Conservation (phyloP, 2,113 vertebrate species). For the Hemichromis elongatus region DNA sequence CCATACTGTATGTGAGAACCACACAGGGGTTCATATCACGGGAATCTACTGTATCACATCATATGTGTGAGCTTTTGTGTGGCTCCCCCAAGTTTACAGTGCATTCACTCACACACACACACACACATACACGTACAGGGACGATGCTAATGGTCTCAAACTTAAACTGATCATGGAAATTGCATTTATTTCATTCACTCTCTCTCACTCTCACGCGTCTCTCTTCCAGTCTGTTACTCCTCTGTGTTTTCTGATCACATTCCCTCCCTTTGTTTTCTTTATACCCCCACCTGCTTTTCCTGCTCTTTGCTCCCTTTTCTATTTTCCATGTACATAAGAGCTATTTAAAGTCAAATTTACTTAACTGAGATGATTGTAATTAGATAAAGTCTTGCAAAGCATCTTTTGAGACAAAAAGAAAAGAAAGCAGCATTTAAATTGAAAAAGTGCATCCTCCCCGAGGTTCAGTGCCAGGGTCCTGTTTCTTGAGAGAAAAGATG, state of each 20-base stretch:
- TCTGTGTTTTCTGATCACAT: background rate
- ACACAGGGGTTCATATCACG: background rate
- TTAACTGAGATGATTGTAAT: background rate
- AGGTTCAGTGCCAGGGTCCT: background rate
- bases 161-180: conserved; percentile 55
- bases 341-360: background rate
- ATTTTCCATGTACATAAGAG: background rate
- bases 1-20: background rate
- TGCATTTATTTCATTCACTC: conserved; percentile 48
- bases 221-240: background rate
- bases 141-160: conserved; percentile 21
- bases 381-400: background rate
- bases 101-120: background rate
- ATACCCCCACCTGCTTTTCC: background rate
- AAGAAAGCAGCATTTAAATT: background rate
- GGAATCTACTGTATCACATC: conserved; percentile 23
- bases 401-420: background rate
- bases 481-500: background rate
- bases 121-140: background rate
- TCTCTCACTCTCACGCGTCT: conserved; percentile 9
- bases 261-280: background rate
- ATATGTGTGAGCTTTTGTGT: conserved; percentile 13
- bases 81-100: background rate
- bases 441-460: background rate
- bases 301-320: background rate